These are phyloP conservation scores for Lasaia peninsularis DNA, from an alignment of 1,140 invertebrate species.

Conservation along the genomic window DNA sequence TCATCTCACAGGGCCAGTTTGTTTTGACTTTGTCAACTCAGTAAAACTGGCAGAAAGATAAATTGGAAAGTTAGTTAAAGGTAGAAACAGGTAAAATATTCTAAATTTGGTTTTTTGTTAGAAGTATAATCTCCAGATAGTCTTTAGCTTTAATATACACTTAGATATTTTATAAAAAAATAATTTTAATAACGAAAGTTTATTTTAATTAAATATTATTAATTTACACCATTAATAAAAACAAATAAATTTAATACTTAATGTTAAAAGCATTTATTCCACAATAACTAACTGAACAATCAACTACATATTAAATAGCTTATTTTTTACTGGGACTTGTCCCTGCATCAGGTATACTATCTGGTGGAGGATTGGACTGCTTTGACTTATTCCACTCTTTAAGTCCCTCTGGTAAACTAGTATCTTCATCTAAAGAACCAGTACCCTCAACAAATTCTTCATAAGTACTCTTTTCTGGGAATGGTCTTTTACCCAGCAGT, in stretches of 20 bases:
- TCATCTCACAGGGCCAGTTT: too few species aligned
- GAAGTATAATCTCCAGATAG: too few species aligned
- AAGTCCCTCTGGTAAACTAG: slow-evolving; percentile 94
- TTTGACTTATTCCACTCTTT: slow-evolving; percentile 95
- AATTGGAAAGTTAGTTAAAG: too few species aligned
- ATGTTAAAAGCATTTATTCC: slow-evolving; percentile 63
- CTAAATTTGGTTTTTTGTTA: too few species aligned
- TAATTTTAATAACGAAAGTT: neutral
- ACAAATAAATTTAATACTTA: slow-evolving; percentile 60
- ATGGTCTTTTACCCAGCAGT: slow-evolving; percentile 94
- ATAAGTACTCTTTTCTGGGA: slow-evolving; percentile 99
- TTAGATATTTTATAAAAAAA: too few species aligned
- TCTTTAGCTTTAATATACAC: too few species aligned
- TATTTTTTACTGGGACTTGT: slow-evolving; percentile 54
- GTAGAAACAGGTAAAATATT: too few species aligned
- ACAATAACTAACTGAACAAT: slow-evolving; percentile 56
- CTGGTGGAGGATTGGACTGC: slow-evolving; percentile 39
- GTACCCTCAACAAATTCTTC: slow-evolving; percentile 99
- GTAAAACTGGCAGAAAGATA: too few species aligned
- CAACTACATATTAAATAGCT: slow-evolving; percentile 41
- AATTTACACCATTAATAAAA: slow-evolving; percentile 25
- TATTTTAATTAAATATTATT: slow-evolving; percentile 5
- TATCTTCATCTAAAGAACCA: slow-evolving; percentile 98
- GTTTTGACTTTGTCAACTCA: too few species aligned
- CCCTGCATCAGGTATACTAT: slow-evolving; percentile 44